Conservation (phyloP, 1,140 invertebrate species). For the Episyrphus balteatus region DNA sequence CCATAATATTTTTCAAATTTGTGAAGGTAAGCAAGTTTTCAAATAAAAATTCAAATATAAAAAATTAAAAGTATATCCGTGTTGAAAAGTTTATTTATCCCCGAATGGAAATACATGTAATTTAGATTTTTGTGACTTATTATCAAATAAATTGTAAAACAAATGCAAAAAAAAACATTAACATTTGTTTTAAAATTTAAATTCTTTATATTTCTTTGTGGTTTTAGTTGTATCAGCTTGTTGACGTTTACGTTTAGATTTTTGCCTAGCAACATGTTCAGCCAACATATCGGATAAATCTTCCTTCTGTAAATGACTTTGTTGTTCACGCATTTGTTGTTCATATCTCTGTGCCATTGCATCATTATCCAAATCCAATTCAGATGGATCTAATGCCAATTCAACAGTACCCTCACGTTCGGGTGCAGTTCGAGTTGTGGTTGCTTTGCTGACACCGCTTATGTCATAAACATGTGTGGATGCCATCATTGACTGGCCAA, state of each 20-base stretch:
- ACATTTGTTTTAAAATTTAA: slow-evolving; percentile 84
- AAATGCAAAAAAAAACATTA: no score
- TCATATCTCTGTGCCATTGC: slow-evolving; percentile 96
- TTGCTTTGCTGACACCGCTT: slow-evolving; percentile 37
- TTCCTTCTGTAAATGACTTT: slow-evolving; percentile 78
- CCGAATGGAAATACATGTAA: no score
- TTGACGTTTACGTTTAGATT: slow-evolving; percentile 84
- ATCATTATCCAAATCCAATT: slow-evolving; percentile 89
- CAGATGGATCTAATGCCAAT: slow-evolving; percentile 91
- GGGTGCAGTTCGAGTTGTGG: slow-evolving; percentile 22
- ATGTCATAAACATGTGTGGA: slow-evolving; percentile 97
- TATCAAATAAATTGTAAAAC: no score
- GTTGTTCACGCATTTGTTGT: slow-evolving; percentile 86
- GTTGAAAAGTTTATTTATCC: no score
- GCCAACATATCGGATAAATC: slow-evolving; percentile 98
- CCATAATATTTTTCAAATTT: no score
- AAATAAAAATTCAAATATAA: no score
- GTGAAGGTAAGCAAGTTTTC: no score
- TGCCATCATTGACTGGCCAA: slow-evolving; percentile 95
- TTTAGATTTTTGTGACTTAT: no score
- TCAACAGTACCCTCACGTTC: slow-evolving; percentile 69
- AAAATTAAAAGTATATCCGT: no score
- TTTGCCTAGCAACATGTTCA: slow-evolving; percentile 91
- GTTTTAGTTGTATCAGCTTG: slow-evolving; percentile 83
- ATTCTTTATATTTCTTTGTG: slow-evolving; percentile 96